Evolutionary conservation across 2,888 invertebrate genomes (phyloP), one percentile per base, ranked within the genome.

Genomic region (Sussaba pulchella): DNA sequence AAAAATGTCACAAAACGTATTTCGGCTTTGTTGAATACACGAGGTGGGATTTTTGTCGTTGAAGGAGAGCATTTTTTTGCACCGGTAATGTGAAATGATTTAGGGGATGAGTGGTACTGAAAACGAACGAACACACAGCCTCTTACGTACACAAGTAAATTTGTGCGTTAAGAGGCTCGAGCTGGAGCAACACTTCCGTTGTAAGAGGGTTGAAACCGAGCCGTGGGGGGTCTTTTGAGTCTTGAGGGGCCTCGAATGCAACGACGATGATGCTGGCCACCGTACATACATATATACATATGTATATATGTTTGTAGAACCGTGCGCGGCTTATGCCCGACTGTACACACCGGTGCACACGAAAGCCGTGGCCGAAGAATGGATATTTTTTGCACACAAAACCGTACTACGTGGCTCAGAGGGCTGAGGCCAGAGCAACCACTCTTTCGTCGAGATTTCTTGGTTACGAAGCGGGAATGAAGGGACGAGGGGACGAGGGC

Each of bases 171-270:
- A 50, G 63, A 63, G 54, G 67, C 77, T 43, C 43, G 57, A 73
- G 73, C 73, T 70, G 73, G 36, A 81, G 81, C 81, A 81, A 81
- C 81, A 81, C 77, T 81, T 81, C 59, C 73, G 73, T 57, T 36
- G 81, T 24, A 43, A 43, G 73, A 73, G 73, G 69, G 73, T 70
- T 70, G 73, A 47, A 14, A 63, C 24, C 52, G 57, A 70, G 24
- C 47, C 67, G 73, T 63, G 52, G 45, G 69, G 57, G 50, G 80
- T 76, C 76, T 76, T 80, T 80, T 72, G 52, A 81, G 77, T 73
- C 64, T 73, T 77, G 77, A 57, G 73, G 69, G 77, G 41, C 57
- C 63, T 75, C 59, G 59, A 77, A 70, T 52, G 26, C 73, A 73
- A 64, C 50, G 70, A 71, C 73, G 57, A 70, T 63, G 57, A 72